phyloP scores from a whole-genome alignment of 2,797 vertebrate genomes.

The Pyrocephalus nanus region DNA sequence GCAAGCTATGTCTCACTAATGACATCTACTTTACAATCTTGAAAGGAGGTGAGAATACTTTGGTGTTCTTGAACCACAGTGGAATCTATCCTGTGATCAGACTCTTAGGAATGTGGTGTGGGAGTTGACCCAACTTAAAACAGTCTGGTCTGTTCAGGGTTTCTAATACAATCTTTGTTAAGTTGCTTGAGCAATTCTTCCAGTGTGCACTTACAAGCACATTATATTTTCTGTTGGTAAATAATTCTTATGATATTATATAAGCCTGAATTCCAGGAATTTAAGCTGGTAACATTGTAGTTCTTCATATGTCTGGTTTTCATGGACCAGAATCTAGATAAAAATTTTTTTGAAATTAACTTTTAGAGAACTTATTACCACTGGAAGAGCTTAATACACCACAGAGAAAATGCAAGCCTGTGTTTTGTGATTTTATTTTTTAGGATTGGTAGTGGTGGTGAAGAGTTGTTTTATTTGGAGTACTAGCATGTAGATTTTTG shows the following conservation, averaged over 20 bases:
- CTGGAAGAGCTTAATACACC: fast-evolving
- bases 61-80: not conserved
- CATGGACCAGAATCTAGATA: not conserved
- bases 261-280: not conserved
- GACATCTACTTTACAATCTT: not conserved
- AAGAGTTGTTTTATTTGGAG: not conserved
- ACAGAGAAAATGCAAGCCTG: not conserved
- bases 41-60: not conserved
- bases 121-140: not conserved
- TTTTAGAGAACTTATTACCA: not conserved
- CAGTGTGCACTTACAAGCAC: not conserved
- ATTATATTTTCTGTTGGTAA: not conserved
- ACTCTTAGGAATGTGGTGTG: not conserved
- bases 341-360: not conserved
- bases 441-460: not conserved
- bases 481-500: not conserved
- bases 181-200: not conserved
- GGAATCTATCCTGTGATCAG: not conserved
- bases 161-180: not conserved
- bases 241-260: not conserved
- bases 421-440: not conserved
- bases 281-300: not conserved
- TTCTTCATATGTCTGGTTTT: not conserved
- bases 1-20: not conserved
- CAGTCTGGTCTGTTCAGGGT: not conserved